A percentile compares a stretch with the other conserved stretches of the same genome.
These are phyloP conservation scores for Lepus europaeus DNA, from an alignment of 2,113 vertebrate species.

Conservation along the genomic window DNA sequence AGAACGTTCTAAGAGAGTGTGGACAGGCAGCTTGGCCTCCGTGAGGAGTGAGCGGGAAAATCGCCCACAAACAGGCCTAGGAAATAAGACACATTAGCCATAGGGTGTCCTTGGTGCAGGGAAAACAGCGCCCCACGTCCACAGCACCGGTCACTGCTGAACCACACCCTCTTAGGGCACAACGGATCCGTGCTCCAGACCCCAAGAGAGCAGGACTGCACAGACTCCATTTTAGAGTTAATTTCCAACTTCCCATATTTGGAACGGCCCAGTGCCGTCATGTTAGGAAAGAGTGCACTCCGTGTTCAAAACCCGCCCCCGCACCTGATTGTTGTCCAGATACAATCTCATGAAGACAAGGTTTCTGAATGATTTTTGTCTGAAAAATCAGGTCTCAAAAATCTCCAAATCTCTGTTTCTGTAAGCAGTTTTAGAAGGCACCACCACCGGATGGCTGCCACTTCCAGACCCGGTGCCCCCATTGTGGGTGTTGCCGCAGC, in stretches of 20 bases:
- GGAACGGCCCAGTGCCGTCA: background rate
- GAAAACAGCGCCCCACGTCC: accelerated
- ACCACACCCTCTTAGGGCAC: too few relatives aligned
- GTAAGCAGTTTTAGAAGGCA: background rate
- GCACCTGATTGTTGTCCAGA: background rate
- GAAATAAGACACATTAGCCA: too few relatives aligned
- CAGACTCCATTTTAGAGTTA: background rate
- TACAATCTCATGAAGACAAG: background rate
- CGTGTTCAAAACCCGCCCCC: too few relatives aligned
- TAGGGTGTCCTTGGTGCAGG: too few relatives aligned
- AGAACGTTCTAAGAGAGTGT: background rate
- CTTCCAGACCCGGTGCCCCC: too few relatives aligned
- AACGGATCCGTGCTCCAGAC: accelerated
- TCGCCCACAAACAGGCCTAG: background rate
- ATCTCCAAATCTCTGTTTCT: background rate
- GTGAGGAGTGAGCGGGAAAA: background rate
- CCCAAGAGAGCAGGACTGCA: background rate
- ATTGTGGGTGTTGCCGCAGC: background rate
- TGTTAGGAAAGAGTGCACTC: background rate
- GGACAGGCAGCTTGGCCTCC: background rate
- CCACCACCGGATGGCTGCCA: too few relatives aligned
- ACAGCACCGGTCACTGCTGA: accelerated
- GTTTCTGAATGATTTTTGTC: background rate
- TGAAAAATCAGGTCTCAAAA: background rate
- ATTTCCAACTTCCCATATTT: background rate